Evolutionary conservation across 2,113 vertebrate species (phyloP).

Genomic region (Paraplagusia blochii): DNA sequence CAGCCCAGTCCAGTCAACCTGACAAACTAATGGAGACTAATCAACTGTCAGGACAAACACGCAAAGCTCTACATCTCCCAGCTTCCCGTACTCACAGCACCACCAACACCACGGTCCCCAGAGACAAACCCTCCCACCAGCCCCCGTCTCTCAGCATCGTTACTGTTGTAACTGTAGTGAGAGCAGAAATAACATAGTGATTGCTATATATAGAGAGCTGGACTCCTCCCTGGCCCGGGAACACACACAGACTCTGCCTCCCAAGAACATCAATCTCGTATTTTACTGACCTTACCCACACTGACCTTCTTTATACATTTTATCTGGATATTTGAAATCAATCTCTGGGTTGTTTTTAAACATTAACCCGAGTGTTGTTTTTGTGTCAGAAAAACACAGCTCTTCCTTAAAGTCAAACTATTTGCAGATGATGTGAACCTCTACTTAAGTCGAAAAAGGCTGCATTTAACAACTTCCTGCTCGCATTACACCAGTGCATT

Average conservation of each 20-base stretch:
- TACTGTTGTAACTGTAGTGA: constrained; percentile 48
- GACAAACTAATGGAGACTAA: constrained; percentile 72
- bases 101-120: not conserved
- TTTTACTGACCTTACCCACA: constrained; percentile 24
- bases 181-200: constrained; percentile 62
- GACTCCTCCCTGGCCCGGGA: not conserved
- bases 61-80: constrained; percentile 51
- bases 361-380: no score
- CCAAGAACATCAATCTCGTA: constrained; percentile 19
- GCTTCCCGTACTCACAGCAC: constrained; percentile 34
- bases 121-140: not conserved
- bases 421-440: no score
- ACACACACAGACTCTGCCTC: constrained; percentile 3
- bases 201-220: constrained; percentile 61
- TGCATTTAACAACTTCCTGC: no score
- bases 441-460: no score
- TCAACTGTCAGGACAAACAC: constrained; percentile 60
- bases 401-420: no score
- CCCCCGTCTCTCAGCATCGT: constrained; percentile 14
- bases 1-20: constrained; percentile 40
- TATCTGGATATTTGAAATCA: no score
- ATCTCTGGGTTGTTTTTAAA: no score
- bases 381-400: no score
- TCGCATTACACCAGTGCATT: no score
- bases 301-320: constrained; percentile 17